These are phyloP conservation scores for Erpornis zantholeuca DNA, from an alignment of 2,113 vertebrate genomes.

Conservation along the genomic window DNA sequence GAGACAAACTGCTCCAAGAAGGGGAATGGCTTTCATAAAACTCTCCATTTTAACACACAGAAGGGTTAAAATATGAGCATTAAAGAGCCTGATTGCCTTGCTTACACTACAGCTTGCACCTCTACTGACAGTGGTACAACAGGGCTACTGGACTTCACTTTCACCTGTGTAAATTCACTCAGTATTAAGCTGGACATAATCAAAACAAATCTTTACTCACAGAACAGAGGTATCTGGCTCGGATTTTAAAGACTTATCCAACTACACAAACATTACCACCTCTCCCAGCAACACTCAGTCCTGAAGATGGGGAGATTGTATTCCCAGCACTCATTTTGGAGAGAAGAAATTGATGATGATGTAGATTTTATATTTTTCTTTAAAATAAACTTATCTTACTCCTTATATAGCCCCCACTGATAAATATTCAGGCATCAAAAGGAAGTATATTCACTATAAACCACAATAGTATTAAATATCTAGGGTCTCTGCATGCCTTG, in stretches of 20 bases:
- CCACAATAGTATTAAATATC: neutral
- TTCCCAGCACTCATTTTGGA: neutral
- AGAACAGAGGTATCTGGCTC: neutral
- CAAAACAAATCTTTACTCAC: neutral
- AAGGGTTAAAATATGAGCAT: neutral
- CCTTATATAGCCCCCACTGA: neutral
- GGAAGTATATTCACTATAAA: neutral
- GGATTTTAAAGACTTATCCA: neutral
- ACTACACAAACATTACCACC: neutral
- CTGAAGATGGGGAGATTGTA: neutral
- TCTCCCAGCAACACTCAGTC: neutral
- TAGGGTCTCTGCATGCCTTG: neutral
- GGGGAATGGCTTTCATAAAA: neutral
- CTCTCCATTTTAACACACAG: neutral
- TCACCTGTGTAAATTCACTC: neutral
- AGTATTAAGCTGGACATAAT: neutral
- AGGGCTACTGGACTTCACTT: neutral
- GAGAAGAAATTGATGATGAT: neutral
- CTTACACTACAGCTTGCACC: neutral
- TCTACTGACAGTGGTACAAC: neutral
- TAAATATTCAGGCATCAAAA: neutral
- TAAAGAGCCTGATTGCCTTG: neutral
- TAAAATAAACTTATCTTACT: neutral
- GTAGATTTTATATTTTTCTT: neutral
- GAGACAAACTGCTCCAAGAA: neutral